Percentiles rank a stretch among this genome's conserved stretches.
phyloP scores from a whole-genome alignment of 1,140 invertebrate genomes.

The Papilio dardanus region DNA sequence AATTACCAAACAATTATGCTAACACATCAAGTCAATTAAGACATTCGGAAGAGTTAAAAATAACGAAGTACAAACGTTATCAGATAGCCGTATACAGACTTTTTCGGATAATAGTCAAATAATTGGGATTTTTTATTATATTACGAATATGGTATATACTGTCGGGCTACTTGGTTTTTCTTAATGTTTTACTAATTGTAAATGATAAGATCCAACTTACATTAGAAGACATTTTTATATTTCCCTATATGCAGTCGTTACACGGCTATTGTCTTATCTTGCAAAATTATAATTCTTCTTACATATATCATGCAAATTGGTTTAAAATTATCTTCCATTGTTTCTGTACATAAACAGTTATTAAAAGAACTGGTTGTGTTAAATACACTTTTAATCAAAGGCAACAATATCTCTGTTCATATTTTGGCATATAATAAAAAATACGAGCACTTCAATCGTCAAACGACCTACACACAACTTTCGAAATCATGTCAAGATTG shows the following conservation, averaged over 20 bases:
- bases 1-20: slow-evolving; percentile 5
- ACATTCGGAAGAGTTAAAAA: not conserved
- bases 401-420: no score
- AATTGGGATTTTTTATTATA: not conserved
- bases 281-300: not conserved
- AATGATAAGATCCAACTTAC: not conserved
- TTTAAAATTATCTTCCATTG: not conserved
- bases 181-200: not conserved
- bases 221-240: not conserved
- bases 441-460: not conserved
- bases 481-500: slow-evolving; percentile 22
- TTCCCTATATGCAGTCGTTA: not conserved
- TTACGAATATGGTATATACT: not conserved
- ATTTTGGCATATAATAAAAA: no score
- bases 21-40: slow-evolving; percentile 9
- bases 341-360: not conserved
- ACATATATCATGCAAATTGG: not conserved
- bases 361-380: not conserved
- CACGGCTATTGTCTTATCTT: not conserved
- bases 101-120: not conserved
- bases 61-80: not conserved
- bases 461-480: not conserved
- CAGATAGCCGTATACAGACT: not conserved
- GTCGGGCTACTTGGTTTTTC: not conserved
- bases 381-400: not conserved